Evolutionary conservation across 2,888 invertebrate genomes (phyloP).

Genomic region (Melitaea athalia): DNA sequence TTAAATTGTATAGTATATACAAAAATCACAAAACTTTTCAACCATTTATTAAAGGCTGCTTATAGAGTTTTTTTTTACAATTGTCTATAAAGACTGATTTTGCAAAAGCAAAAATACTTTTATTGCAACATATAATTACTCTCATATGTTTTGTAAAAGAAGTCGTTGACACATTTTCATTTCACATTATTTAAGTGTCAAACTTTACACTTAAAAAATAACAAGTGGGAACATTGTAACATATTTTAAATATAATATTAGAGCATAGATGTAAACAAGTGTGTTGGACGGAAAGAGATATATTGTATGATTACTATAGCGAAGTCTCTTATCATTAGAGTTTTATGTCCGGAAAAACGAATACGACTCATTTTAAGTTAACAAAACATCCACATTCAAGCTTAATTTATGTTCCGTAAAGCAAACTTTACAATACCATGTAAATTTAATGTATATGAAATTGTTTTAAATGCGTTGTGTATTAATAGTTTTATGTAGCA

Average conservation of each 20-base stretch:
- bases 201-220: conserved; percentile 67
- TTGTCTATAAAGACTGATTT: conserved; percentile 44
- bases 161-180: conserved; percentile 33
- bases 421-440: conserved; percentile 27
- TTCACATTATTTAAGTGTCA: conserved; percentile 48
- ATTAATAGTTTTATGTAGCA: conserved; percentile 65
- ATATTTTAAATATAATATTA: conserved; percentile 80
- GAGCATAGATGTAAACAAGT: conserved; percentile 72
- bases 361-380: conserved; percentile 25
- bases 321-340: conserved; percentile 75
- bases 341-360: conserved; percentile 40
- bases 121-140: conserved; percentile 19
- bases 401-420: conserved; percentile 9
- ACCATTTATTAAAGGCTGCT: conserved; percentile 16
- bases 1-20: background rate
- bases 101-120: conserved; percentile 35
- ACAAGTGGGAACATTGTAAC: conserved; percentile 83
- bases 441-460: conserved; percentile 25
- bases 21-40: conserved; percentile 8
- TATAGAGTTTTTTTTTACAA: conserved; percentile 16
- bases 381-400: conserved; percentile 15
- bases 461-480: conserved; percentile 43
- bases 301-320: conserved; percentile 72
- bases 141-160: conserved; percentile 21
- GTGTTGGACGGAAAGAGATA: conserved; percentile 69